phyloP scores from a whole-genome alignment of 2,113 vertebrate genomes.

The Callipepla californica region DNA sequence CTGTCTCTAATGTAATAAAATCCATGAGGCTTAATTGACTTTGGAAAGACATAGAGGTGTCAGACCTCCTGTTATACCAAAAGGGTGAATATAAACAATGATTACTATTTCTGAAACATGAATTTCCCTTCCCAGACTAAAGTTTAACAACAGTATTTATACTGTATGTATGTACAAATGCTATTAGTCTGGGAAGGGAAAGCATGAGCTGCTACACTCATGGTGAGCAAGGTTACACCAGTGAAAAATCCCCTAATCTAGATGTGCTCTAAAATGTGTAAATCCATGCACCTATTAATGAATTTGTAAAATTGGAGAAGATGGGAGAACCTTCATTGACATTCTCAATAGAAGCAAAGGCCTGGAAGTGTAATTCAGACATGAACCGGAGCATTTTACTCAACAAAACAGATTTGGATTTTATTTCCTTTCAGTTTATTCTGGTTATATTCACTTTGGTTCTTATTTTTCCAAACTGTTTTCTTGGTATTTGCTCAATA shows the following conservation, averaged over 20 bases:
- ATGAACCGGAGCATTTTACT: background rate
- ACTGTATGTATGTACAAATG: background rate
- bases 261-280: background rate
- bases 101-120: background rate
- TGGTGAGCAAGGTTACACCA: background rate
- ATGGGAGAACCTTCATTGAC: background rate
- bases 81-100: background rate
- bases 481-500: background rate
- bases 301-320: background rate
- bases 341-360: background rate
- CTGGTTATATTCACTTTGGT: background rate
- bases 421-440: conserved; percentile 14
- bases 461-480: background rate
- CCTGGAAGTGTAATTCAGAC: conserved; percentile 6
- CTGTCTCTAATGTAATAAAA: background rate
- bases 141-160: background rate
- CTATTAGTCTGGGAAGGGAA: background rate
- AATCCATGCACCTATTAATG: background rate
- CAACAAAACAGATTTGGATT: background rate
- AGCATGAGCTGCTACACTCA: background rate
- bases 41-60: background rate
- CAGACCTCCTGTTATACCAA: background rate
- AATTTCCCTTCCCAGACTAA: background rate
- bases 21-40: background rate
- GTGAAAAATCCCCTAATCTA: background rate